Percentiles rank a stretch among this genome's conserved stretches.
Evolutionary conservation across 2,888 invertebrate genomes (phyloP).

Genomic region (Colletes collaris): DNA sequence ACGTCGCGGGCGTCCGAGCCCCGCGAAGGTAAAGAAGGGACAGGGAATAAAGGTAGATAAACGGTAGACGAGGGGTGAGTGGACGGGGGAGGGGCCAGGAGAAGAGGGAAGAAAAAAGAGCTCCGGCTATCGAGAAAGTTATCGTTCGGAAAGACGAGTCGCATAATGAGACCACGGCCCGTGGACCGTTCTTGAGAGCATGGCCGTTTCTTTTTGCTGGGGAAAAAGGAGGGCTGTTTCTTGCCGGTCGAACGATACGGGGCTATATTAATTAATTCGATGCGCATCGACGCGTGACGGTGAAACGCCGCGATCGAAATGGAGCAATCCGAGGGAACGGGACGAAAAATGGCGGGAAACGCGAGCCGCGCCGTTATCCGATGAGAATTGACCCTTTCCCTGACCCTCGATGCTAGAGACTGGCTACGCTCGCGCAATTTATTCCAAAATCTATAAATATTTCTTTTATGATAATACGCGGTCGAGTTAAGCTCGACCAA

Average conservation of each 20-base stretch:
- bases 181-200: neutral
- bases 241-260: slow-evolving; percentile 31
- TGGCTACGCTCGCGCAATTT: too few species aligned
- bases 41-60: neutral
- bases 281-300: slow-evolving; percentile 50
- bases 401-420: too few species aligned
- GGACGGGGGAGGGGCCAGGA: neutral
- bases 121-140: slow-evolving; percentile 53
- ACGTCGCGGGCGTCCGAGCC: neutral
- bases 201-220: slow-evolving; percentile 11
- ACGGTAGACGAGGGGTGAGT: neutral
- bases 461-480: too few species aligned
- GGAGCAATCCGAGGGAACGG: slow-evolving; percentile 20
- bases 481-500: too few species aligned
- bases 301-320: slow-evolving; percentile 33
- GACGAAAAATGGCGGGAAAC: too few species aligned
- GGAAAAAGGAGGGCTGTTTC: slow-evolving; percentile 29
- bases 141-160: slow-evolving; percentile 47
- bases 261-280: slow-evolving; percentile 59
- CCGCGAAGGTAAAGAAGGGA: neutral
- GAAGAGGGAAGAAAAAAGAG: neutral
- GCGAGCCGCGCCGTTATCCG: too few species aligned
- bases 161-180: slow-evolving; percentile 49
- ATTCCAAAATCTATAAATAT: too few species aligned
- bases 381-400: too few species aligned